phyloP scores from a whole-genome alignment of 2,797 vertebrate species.

The Rhabdomys pumilio region DNA sequence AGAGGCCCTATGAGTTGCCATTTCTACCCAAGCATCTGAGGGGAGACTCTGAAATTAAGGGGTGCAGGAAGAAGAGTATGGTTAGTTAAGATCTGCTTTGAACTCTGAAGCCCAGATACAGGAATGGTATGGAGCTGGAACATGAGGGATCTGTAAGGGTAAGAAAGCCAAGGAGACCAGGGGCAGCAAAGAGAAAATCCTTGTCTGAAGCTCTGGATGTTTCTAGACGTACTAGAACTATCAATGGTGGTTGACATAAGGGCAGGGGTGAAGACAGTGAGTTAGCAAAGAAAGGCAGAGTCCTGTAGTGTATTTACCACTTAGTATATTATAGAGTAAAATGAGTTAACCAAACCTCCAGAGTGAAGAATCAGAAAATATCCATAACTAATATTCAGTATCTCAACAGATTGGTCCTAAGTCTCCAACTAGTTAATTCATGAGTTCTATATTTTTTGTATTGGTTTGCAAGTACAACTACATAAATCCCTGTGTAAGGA shows the following conservation, averaged over 20 bases:
- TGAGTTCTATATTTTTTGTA: neutral
- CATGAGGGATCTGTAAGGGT: neutral
- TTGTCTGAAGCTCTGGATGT: neutral
- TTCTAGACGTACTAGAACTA: neutral
- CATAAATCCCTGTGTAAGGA: neutral
- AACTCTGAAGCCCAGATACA: neutral
- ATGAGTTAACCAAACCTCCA: neutral
- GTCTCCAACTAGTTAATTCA: neutral
- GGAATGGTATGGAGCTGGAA: neutral
- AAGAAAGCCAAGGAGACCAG: neutral
- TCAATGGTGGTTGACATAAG: neutral
- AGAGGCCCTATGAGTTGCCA: neutral
- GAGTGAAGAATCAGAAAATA: neutral
- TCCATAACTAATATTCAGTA: neutral
- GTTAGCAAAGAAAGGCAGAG: neutral
- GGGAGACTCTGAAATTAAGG: neutral
- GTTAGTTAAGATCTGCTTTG: neutral
- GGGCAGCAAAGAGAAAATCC: neutral
- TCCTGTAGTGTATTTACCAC: neutral
- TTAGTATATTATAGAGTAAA: neutral
- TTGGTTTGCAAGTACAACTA: neutral
- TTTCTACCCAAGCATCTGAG: neutral
- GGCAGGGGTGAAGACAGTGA: neutral
- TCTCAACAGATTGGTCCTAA: neutral
- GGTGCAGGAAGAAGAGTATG: neutral